Percentiles rank a stretch among this genome's conserved stretches.
Evolutionary conservation across 2,113 vertebrate species (phyloP).

Genomic region (Thunnus thynnus): DNA sequence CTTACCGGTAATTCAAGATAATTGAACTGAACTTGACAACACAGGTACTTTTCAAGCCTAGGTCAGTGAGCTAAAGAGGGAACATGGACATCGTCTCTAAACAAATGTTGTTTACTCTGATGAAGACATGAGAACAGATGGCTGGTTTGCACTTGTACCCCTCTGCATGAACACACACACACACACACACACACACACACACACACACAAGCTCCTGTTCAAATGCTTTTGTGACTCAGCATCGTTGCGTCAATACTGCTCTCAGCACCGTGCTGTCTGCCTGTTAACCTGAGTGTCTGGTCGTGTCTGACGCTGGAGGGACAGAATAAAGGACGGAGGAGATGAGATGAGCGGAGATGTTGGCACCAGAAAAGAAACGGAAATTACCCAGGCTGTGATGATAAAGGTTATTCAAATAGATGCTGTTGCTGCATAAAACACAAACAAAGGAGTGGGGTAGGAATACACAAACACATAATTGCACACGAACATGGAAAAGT

Average conservation of each 20-base stretch:
- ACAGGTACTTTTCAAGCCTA: neutral
- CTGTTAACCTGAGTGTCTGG: slow-evolving; percentile 27
- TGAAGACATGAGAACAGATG: slow-evolving; percentile 38
- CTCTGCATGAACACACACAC: slow-evolving; percentile 15
- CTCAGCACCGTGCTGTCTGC: slow-evolving; percentile 1
- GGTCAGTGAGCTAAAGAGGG: slow-evolving; percentile 15
- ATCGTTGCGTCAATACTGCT: slow-evolving; percentile 49
- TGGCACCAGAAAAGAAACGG: slow-evolving; percentile 21
- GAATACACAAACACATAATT: neutral
- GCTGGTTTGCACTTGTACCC: slow-evolving; percentile 43
- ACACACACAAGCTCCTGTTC: slow-evolving; percentile 18
- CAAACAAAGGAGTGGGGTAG: neutral
- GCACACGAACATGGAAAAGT: neutral
- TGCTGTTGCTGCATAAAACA: neutral
- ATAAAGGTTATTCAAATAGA: slow-evolving; percentile 7
- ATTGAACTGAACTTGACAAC: slow-evolving; percentile 7
- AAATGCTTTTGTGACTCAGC: slow-evolving; percentile 58
- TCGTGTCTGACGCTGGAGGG: slow-evolving; percentile 53
- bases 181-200: slow-evolving; percentile 27
- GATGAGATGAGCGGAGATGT: slow-evolving; percentile 35
- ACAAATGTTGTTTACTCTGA: slow-evolving; percentile 25
- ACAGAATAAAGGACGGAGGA: slow-evolving; percentile 48
- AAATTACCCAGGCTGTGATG: slow-evolving; percentile 31
- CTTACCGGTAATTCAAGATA: no score
- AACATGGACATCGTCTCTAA: slow-evolving; percentile 19